Conservation (phyloP, 2,888 invertebrate species). For the Hypomecis atomaria region DNA sequence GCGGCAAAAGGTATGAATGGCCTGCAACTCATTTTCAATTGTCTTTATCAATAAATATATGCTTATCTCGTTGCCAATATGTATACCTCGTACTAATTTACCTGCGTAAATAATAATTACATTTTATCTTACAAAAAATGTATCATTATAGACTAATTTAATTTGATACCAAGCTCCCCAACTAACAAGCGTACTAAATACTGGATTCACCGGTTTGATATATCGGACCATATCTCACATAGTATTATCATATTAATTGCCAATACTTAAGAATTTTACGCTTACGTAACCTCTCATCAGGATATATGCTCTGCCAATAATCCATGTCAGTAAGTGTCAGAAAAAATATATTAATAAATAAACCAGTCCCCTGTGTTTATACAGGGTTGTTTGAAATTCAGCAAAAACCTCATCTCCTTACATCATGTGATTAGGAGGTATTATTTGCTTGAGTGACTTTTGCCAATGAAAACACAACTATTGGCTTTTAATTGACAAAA, state of each 20-base stretch:
- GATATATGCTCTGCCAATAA: slow-evolving; percentile 32
- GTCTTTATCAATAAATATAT: too few species aligned
- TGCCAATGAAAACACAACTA: too few species aligned
- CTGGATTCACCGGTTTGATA: slow-evolving; percentile 46
- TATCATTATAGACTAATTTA: background rate
- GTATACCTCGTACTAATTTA: background rate
- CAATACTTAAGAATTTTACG: slow-evolving; percentile 48
- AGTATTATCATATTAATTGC: slow-evolving; percentile 64
- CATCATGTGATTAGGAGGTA: too few species aligned
- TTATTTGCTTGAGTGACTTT: too few species aligned
- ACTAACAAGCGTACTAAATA: slow-evolving; percentile 47
- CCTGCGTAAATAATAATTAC: background rate
- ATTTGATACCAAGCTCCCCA: slow-evolving; percentile 37
- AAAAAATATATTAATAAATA: slow-evolving; percentile 16
- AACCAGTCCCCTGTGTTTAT: background rate
- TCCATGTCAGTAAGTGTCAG: slow-evolving; percentile 24
- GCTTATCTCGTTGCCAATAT: too few species aligned
- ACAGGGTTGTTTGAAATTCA: background rate
- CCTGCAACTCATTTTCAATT: too few species aligned
- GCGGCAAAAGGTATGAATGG: too few species aligned
- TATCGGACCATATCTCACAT: slow-evolving; percentile 55
- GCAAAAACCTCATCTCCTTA: too few species aligned
- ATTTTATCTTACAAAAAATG: background rate
- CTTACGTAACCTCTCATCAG: slow-evolving; percentile 45
- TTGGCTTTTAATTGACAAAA: too few species aligned